phyloP scores from a whole-genome alignment of 2,113 vertebrate species.

The Triplophysa tibetana region DNA sequence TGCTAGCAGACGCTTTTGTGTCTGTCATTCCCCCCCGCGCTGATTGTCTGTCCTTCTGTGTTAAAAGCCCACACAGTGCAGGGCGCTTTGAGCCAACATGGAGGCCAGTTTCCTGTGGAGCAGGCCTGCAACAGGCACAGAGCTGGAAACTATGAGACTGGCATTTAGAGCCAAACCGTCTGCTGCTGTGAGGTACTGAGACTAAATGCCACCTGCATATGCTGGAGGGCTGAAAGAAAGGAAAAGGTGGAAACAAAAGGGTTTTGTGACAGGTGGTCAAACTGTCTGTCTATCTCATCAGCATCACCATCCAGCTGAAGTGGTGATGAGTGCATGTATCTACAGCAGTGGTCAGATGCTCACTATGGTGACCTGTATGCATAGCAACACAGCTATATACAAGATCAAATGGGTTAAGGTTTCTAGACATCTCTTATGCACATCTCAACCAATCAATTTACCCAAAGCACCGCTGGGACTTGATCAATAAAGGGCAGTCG shows the following conservation, averaged over 20 bases:
- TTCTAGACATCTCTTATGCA: constrained; percentile 55
- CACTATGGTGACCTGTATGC: constrained; percentile 56
- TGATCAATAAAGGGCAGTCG: constrained; percentile 71
- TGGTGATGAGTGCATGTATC: constrained; percentile 69
- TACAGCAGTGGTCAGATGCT: constrained; percentile 58
- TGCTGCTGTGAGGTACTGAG: constrained; percentile 74
- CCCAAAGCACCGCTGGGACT: constrained; percentile 65
- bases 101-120: constrained; percentile 61
- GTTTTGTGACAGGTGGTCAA: constrained; percentile 35
- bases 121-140: constrained; percentile 68
- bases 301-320: constrained; percentile 69
- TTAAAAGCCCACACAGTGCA: constrained; percentile 73
- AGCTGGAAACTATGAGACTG: constrained; percentile 68
- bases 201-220: constrained; percentile 78
- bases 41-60: constrained; percentile 79
- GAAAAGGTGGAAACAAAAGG: constrained; percentile 58
- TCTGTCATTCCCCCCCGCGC: constrained; percentile 60
- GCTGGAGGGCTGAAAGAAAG: constrained; percentile 57
- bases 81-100: constrained; percentile 75
- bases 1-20: constrained; percentile 68
- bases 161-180: constrained; percentile 76
- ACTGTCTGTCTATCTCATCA: constrained; percentile 47
- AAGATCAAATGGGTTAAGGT: constrained; percentile 55
- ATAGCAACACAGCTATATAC: constrained; percentile 53
- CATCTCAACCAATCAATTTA: constrained; percentile 63